Evolutionary conservation across 92 coral and sea anemone genomes (phyloP), one percentile per base, ranked within the genome.

Genomic region (Bergia puertoricense): DNA sequence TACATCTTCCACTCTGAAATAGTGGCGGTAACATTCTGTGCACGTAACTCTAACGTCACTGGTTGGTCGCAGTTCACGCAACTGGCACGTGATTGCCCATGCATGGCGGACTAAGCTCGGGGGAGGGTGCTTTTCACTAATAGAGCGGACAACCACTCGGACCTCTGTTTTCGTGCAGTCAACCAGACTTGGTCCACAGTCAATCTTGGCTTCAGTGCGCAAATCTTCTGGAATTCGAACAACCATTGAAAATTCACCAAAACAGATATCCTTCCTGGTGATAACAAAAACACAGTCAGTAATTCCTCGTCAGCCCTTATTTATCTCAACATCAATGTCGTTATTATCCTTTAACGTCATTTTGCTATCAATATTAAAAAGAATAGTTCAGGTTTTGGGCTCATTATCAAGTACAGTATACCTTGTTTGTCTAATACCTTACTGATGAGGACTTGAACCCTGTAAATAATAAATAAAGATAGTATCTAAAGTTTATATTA

Each of bases 211-310:
- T 71, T 83, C 86, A 45, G 38, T 43, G 86, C 68, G 23, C 11
- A 66, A 9, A 6, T 83, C 86, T 68, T 83, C 86, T 68, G 86
- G 86, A 67, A 83, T 83, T 68, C 86, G 86, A 83, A 68, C 2
- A 44, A 44, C 23, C 86, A 83, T 83, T 65, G 86, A 68, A 45
- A 83, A 83, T 48, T 69, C 44, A n/a, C 86, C 66, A 66, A 67
- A 83, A 37, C 86, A 83, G 43, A 83, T 50, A 45, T 83, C 86
- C 5, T 68, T 73, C 77, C 77, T 69, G 80, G 10, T 43, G 42
- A 20, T 5, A 65, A 42, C 14, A 10, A 36, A 67, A 40, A 68
- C 65, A 6, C 39, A 65, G 62, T 18, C 40, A 42, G 46, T 18
- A 20, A 1, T 13, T 76, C 42, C 5, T 7, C 44, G 79, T 62